Evolutionary conservation across 1,140 invertebrate species (phyloP), one percentile per base, ranked within the genome.

Genomic region (Caerostris extrusa): DNA sequence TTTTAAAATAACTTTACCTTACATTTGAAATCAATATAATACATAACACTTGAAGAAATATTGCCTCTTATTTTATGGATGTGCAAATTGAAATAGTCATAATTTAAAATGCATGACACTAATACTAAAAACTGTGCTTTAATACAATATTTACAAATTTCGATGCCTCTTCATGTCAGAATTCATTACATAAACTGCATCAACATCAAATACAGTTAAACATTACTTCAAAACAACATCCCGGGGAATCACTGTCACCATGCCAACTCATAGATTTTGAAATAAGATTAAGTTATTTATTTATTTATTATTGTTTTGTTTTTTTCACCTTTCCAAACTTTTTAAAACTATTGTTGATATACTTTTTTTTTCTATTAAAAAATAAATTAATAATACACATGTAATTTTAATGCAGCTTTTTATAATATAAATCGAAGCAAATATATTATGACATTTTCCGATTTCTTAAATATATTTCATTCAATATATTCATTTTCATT

Each of bases 231-330:
- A 85, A 57, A 85, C 83, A 85, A 85, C 83, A 57, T 58, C 83
- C 83, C 83, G 83, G 83, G 83, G 83, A 4, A 19, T n/a, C 58
- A 56, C n/a, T 85, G 83, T 85, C 83, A 85, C 83, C 83, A 85
- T 85, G 83, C 83, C 83, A 85, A 85, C 83, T 85, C 34, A 34
- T 34, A 1, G 34, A 34, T 34, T 34, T 34, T 34, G 34, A 34
- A 34, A 34, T 34, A 34, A 34, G 34, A 34, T 34, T 34, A 34
- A 34, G 34, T 34, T 34, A 1, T 34, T 34, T 34, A 34, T 34
- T 34, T 34, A 34, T 34, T 34, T 34, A 34, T 34, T 34, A 34
- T 34, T 34, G 0, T 34, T 34, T 34, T 34, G 0, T 34, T 34
- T 34, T 34, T 34, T 34, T 34, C 34, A 34, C 34, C 34, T 34